phyloP scores from a whole-genome alignment of 2,797 vertebrate genomes.

The Otolemur crassicaudatus region DNA sequence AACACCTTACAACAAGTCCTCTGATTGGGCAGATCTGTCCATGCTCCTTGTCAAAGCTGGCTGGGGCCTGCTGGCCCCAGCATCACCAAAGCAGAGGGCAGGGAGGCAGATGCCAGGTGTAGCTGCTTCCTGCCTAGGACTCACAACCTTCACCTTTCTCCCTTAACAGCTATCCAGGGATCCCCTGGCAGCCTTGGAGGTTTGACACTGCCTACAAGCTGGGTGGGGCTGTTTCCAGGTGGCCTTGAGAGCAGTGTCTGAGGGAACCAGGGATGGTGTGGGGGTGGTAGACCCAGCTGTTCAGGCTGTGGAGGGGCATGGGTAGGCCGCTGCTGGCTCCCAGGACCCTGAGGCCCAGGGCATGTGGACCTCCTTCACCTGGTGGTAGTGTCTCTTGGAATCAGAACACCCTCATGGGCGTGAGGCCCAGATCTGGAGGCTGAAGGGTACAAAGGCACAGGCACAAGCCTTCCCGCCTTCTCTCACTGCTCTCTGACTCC shows the following conservation, averaged over 20 bases:
- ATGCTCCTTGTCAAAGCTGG: background rate
- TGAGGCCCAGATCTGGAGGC: background rate
- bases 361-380: fast-evolving
- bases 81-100: background rate
- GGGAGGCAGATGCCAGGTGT: fast-evolving
- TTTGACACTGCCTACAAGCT: background rate
- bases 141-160: no score
- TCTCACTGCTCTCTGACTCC: no score
- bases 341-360: background rate
- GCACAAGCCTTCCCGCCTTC: background rate
- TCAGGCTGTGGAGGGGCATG: fast-evolving
- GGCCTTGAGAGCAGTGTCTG: background rate
- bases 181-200: background rate
- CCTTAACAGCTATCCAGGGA: background rate
- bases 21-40: background rate
- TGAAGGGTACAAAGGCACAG: background rate
- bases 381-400: fast-evolving
- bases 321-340: background rate
- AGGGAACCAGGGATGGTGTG: no score
- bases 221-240: background rate
- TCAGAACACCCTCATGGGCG: fast-evolving
- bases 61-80: background rate
- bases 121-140: background rate
- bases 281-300: background rate
- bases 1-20: no score